These are phyloP conservation scores for Colletes collaris DNA, from an alignment of 2,888 invertebrate genomes.

Conservation along the genomic window DNA sequence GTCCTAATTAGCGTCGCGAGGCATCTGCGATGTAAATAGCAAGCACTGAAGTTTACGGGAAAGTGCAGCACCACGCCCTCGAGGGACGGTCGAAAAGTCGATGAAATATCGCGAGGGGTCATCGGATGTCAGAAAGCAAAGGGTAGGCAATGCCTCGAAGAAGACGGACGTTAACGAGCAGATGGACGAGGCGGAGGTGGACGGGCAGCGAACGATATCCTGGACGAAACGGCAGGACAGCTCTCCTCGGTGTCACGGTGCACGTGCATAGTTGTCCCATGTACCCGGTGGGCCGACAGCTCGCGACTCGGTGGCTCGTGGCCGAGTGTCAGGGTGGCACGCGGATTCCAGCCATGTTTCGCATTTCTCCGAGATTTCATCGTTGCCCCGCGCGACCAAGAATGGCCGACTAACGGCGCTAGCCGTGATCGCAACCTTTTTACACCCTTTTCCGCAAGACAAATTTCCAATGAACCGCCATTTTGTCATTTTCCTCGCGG, in stretches of 20 bases:
- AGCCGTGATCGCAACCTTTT: background rate
- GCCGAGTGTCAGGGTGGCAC: constrained; percentile 51
- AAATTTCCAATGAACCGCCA: background rate
- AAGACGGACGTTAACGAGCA: constrained; percentile 79
- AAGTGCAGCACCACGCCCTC: constrained; percentile 18
- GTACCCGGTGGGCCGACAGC: constrained; percentile 63
- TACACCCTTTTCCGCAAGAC: background rate
- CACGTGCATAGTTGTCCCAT: constrained; percentile 70
- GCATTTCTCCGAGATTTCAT: constrained; percentile 63
- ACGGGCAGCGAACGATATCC: constrained; percentile 66
- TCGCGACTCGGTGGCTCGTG: constrained; percentile 61
- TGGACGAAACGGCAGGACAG: constrained; percentile 48
- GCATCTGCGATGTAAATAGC: no score
- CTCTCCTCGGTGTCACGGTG: constrained; percentile 43
- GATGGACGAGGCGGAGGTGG: constrained; percentile 61
- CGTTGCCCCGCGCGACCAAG: constrained; percentile 35
- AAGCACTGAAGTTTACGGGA: no score
- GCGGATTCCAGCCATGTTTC: constrained; percentile 65
- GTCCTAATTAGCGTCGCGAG: no score
- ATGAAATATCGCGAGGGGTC: constrained; percentile 50
- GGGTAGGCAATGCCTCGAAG: constrained; percentile 46
- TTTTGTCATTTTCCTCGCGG: background rate
- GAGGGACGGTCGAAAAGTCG: background rate
- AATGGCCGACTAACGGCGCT: constrained; percentile 17
- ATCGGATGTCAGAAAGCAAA: constrained; percentile 44